Evolutionary conservation across 2,113 vertebrate genomes (phyloP).

Genomic region (Cynoglossus semilaevis): DNA sequence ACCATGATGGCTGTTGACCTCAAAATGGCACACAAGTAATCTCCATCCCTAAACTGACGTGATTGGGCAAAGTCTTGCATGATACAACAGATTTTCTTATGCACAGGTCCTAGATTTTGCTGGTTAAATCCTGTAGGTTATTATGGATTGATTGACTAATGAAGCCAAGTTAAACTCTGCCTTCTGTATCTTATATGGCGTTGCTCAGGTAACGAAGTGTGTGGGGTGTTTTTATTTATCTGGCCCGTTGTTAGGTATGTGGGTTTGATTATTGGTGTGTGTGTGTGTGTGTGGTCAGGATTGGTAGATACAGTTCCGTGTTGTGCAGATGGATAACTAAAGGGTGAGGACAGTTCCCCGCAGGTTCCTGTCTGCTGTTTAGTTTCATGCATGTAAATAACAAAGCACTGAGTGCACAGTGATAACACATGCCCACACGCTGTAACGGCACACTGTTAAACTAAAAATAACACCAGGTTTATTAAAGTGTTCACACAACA

Average conservation of each 20-base stretch:
- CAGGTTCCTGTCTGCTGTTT: slow-evolving; percentile 57
- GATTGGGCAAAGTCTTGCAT: neutral
- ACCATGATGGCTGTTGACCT: too few relatives aligned
- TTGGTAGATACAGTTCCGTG: slow-evolving; percentile 49
- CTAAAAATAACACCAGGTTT: slow-evolving; percentile 13
- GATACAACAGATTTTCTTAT: neutral
- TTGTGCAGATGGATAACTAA: slow-evolving; percentile 72
- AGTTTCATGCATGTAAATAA: slow-evolving; percentile 30
- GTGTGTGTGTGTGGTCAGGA: slow-evolving; percentile 32
- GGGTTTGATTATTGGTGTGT: slow-evolving; percentile 29
- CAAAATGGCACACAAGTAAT: too few relatives aligned
- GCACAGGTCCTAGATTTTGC: too few relatives aligned
- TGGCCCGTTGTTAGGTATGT: slow-evolving; percentile 10
- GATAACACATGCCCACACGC: slow-evolving; percentile 30
- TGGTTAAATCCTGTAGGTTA: too few relatives aligned
- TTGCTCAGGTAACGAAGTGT: neutral
- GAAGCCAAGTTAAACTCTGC: neutral
- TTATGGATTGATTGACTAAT: neutral
- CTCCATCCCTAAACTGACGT: neutral
- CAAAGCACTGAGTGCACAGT: slow-evolving; percentile 21
- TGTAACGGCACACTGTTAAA: slow-evolving; percentile 13
- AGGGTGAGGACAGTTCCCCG: slow-evolving; percentile 70
- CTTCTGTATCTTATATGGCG: neutral
- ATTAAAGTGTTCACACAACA: neutral
- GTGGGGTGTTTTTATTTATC: neutral